phyloP scores from a whole-genome alignment of 1,140 invertebrate genomes.

The Megathymus violae region DNA sequence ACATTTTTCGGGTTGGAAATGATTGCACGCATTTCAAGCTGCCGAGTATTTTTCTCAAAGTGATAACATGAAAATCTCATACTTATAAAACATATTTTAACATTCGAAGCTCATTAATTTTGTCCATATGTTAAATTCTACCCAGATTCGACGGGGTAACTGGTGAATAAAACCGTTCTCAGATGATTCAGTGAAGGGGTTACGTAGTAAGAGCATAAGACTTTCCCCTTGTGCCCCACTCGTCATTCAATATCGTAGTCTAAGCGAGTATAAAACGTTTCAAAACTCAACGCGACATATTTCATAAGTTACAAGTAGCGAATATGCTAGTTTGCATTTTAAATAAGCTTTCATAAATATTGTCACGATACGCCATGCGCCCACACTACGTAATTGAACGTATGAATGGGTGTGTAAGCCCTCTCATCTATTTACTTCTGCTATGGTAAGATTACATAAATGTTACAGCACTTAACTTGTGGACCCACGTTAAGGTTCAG shows the following conservation, averaged over 20 bases:
- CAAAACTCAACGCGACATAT: slow-evolving; percentile 16
- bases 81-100: not conserved
- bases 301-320: slow-evolving; percentile 22
- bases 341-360: slow-evolving; percentile 28
- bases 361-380: slow-evolving; percentile 22
- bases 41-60: too few species aligned
- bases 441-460: slow-evolving; percentile 2
- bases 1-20: too few species aligned
- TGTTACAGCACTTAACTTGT: slow-evolving; percentile 16
- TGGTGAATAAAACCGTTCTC: slow-evolving; percentile 24
- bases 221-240: slow-evolving; percentile 23
- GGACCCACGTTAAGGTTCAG: slow-evolving; percentile 7
- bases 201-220: slow-evolving; percentile 13
- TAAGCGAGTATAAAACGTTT: slow-evolving; percentile 21
- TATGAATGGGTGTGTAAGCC: slow-evolving; percentile 23
- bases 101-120: slow-evolving; percentile 2
- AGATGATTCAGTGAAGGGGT: slow-evolving; percentile 24
- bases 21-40: too few species aligned
- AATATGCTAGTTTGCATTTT: slow-evolving; percentile 27
- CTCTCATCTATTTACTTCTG: slow-evolving; percentile 13
- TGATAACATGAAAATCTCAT: not conserved
- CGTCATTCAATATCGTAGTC: slow-evolving; percentile 21
- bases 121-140: slow-evolving; percentile 6
- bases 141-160: slow-evolving; percentile 1
- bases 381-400: slow-evolving; percentile 20